These are phyloP conservation scores for Zygothrica quintamaculata DNA, from an alignment of 2,888 invertebrate species.

Conservation along the genomic window DNA sequence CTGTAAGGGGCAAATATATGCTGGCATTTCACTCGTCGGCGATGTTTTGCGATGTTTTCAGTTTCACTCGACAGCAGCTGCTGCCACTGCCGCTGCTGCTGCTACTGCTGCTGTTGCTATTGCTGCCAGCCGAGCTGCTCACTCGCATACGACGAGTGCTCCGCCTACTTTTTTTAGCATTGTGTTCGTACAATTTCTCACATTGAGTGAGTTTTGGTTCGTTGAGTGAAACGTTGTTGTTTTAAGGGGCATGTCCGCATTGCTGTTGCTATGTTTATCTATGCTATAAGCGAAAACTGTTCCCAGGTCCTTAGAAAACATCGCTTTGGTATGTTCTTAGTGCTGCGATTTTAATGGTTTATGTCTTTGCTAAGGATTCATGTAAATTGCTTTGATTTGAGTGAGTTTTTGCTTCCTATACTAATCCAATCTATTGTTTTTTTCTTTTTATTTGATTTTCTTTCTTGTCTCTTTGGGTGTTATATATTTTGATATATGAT, in stretches of 20 bases:
- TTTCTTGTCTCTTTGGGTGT: not conserved
- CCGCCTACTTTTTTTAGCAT: slow-evolving; percentile 79
- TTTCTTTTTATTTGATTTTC: too few species aligned
- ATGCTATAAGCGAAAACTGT: slow-evolving; percentile 44
- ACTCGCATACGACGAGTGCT: slow-evolving; percentile 56
- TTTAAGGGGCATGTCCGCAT: slow-evolving; percentile 38
- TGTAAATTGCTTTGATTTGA: slow-evolving; percentile 9
- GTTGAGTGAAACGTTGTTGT: slow-evolving; percentile 14
- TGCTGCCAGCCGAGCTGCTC: slow-evolving; percentile 27
- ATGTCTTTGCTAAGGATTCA: slow-evolving; percentile 37
- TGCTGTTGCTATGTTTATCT: slow-evolving; percentile 35
- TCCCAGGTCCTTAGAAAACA: slow-evolving; percentile 63
- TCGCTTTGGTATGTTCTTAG: slow-evolving; percentile 37
- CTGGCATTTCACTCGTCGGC: slow-evolving; percentile 61
- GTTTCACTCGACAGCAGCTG: slow-evolving; percentile 20
- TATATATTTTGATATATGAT: slow-evolving; percentile 3
- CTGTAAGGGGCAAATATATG: slow-evolving; percentile 38
- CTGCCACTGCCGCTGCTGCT: slow-evolving; percentile 34
- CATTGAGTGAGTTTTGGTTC: slow-evolving; percentile 52
- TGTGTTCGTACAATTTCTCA: slow-evolving; percentile 34
- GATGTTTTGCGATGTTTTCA: slow-evolving; percentile 68
- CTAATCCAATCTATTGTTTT: too few species aligned
- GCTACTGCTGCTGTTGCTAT: slow-evolving; percentile 41
- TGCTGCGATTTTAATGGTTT: slow-evolving; percentile 40
- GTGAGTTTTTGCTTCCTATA: slow-evolving; percentile 4